These are phyloP conservation scores for Hydrozoanthus gracilis DNA, from an alignment of 92 coral and sea anemone species.

Conservation along the genomic window DNA sequence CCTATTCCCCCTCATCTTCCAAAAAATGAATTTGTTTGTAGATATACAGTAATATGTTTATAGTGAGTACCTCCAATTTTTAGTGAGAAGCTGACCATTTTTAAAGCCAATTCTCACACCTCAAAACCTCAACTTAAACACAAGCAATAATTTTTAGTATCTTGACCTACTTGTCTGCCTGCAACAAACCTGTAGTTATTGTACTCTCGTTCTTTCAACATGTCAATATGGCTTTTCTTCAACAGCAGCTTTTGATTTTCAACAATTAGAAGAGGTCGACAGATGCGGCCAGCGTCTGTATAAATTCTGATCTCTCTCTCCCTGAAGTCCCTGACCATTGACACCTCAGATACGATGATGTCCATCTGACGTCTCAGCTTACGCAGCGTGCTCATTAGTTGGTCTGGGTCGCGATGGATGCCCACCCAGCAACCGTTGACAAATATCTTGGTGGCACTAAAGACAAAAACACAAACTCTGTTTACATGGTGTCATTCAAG, in stretches of 20 bases:
- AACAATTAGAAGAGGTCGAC: constrained; percentile 96
- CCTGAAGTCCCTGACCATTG: constrained; percentile 98
- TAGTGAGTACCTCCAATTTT: too few relatives aligned
- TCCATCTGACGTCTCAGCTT: constrained; percentile 98
- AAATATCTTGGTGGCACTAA: constrained; percentile 96
- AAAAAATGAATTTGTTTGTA: too few relatives aligned
- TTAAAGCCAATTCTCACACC: too few relatives aligned
- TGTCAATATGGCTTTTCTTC: constrained; percentile 96
- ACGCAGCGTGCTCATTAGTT: constrained; percentile 93
- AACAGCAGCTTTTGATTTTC: constrained; percentile 93
- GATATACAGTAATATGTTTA: too few relatives aligned
- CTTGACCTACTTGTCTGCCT: too few relatives aligned
- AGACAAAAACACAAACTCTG: neutral
- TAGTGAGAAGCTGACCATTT: too few relatives aligned
- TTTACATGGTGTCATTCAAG: too few relatives aligned
- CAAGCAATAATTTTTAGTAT: too few relatives aligned
- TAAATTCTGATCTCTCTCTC: constrained; percentile 98
- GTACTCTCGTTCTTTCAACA: constrained; percentile 97
- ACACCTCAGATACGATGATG: constrained; percentile 99
- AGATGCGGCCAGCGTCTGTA: constrained; percentile 99
- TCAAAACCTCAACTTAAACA: too few relatives aligned
- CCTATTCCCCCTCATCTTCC: too few relatives aligned
- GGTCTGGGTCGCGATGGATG: constrained; percentile 99
- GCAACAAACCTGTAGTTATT: constrained; percentile 85
- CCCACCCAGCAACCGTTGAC: constrained; percentile 99